Evolutionary conservation across 2,113 vertebrate species (phyloP).

Genomic region (Oriolus oriolus): DNA sequence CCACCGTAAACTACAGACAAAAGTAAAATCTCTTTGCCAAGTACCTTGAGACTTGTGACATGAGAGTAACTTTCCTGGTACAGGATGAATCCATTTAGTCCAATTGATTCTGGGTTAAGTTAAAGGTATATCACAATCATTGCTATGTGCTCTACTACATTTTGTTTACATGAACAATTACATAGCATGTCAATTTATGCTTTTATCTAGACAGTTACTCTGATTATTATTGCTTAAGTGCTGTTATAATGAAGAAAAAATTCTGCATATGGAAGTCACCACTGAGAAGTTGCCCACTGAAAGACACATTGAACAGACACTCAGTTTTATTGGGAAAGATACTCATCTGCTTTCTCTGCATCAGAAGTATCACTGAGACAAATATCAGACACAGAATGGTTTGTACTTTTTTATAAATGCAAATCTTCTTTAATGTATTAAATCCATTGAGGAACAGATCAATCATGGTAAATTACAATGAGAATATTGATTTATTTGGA

Average conservation of each 20-base stretch:
- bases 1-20: not conserved
- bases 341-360: not conserved
- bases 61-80: not conserved
- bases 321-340: not conserved
- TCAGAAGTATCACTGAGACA: not conserved
- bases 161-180: not conserved
- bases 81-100: not conserved
- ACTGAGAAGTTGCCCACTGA: not conserved
- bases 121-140: not conserved
- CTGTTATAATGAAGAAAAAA: not conserved
- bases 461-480: not conserved
- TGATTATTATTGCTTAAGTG: not conserved
- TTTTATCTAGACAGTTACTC: not conserved
- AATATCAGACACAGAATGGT: not conserved
- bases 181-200: not conserved
- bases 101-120: not conserved
- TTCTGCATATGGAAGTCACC: not conserved
- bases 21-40: not conserved
- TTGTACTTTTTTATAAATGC: not conserved
- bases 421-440: not conserved
- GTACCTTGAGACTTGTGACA: not conserved
- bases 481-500: not conserved
- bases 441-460: not conserved
- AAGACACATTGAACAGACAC: not conserved
- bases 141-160: rapidly evolving